Evolutionary conservation across 2,797 vertebrate genomes (phyloP), one percentile per base, ranked within the genome.

Genomic region (Pangasius sanitwongsei): DNA sequence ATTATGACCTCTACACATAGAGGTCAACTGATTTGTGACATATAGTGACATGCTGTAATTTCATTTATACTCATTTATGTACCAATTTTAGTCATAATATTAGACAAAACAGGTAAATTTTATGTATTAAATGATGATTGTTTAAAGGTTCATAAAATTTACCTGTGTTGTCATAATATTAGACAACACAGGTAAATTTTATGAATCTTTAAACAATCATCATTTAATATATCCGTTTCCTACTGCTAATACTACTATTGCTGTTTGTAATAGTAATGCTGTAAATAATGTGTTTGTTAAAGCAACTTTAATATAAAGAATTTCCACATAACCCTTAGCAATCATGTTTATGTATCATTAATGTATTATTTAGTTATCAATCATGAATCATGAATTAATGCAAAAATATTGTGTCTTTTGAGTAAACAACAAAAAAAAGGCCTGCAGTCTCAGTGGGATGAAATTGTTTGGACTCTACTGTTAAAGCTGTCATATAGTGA

Each of bases 401-500:
- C 48, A 85, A 37, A 25, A 83, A 55, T 7, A 70, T 37, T 37
- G 65, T 85, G n/a, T 70, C 83, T 55, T 84, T 70, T 85, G 83
- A 85, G 83, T 34, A 37, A 70, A 70, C 48, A 70, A n/a, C 44
- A 63, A 50, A 57, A 80, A 80, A 85, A 70, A 85, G 83, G 83
- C 65, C 83, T 25, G 37, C 48, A 2, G 65, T 85, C 65, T 85
- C 83, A 55, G 50, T 77, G 72, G 70, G 82, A 48, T 78, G 61
- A 59, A 88, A 69, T 31, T 44, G 20, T 50, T 84, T 50, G 53
- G 82, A 65, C 41, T 74, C 81, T 28, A n/a, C 37, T 48, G 61
- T 65, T 83, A 65, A 83, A 83, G 82, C 82, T 80, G 83, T 70
- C 83, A 74, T 72, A 55, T 86, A 87, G 81, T 78, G 86, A 72